phyloP scores from a whole-genome alignment of 2,888 invertebrate genomes.

The Prenolepis imparis region DNA sequence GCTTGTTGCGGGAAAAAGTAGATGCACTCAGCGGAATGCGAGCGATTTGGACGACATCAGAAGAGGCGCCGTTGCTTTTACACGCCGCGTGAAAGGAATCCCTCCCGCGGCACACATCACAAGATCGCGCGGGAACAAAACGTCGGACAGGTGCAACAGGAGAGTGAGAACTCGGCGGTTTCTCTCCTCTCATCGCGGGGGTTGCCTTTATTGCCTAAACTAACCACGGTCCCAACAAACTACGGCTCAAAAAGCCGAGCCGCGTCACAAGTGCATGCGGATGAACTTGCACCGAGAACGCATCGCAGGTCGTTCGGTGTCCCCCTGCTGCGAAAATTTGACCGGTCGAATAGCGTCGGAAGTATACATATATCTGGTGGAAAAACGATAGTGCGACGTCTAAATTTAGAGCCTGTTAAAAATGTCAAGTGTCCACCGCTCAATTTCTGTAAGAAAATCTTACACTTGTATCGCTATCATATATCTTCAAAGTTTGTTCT shows the following conservation, averaged over 20 bases:
- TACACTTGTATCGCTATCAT: neutral
- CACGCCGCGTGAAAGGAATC: constrained; percentile 45
- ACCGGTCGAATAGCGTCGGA: neutral
- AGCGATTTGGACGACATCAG: constrained; percentile 54
- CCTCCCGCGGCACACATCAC: constrained; percentile 37
- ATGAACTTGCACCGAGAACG: constrained; percentile 36
- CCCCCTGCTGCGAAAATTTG: constrained; percentile 34
- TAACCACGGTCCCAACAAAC: constrained; percentile 66
- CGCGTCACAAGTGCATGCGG: constrained; percentile 23
- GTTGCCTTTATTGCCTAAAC: constrained; percentile 61
- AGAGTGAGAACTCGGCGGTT: constrained; percentile 24
- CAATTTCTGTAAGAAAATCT: neutral
- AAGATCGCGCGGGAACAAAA: constrained; percentile 23
- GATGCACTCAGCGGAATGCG: constrained; percentile 19
- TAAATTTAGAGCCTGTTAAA: neutral
- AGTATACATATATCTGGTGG: neutral
- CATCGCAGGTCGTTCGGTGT: neutral
- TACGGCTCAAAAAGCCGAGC: constrained; percentile 40
- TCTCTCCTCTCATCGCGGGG: constrained; percentile 43
- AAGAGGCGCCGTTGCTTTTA: constrained; percentile 27
- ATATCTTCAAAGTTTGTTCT: neutral
- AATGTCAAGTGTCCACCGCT: constrained; percentile 9
- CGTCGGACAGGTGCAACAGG: constrained; percentile 32
- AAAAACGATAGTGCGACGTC: constrained; percentile 8
- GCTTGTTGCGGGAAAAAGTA: constrained; percentile 54